Evolutionary conservation across 2,797 vertebrate species (phyloP), one percentile per base, ranked within the genome.

Genomic region (Chelonia mydas): DNA sequence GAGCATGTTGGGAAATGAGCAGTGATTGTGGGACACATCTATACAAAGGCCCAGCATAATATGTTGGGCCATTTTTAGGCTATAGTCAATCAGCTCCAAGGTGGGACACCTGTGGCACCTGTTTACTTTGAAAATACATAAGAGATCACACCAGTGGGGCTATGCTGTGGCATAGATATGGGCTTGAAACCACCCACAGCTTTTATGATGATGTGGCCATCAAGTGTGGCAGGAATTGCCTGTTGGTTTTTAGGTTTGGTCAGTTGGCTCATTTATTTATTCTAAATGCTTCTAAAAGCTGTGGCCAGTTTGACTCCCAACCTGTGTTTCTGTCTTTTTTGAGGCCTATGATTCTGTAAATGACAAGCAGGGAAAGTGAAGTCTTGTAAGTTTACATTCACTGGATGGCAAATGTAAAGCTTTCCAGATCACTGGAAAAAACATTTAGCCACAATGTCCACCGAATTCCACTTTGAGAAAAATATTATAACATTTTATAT

Each of bases 391-490:
- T 95, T 87, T 84, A 90, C 2, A 11, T 0, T 54, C 0, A 47
- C 74, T 57, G 72, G 57, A 72, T 41, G n/a, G 68, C 21, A 37
- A 72, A 72, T 72, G 8, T 72, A 72, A 37, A 21, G n/a, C n/a
- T 72, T 41, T 41, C 37, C 68, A 72, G 7, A 61, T 61, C 57
- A 33, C 57, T 61, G 57, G 57, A 33, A 61, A 57, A 61, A 41
- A 13, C 47, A 23, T 25, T 86, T 54, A 74, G 79, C 79, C 86
- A 49, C 61, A 85, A 57, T 28, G 12, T 33, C 57, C 57, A 33
- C 57, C 27, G 57, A 93, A 92, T 92, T 84, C 85, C 81, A 9
- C 92, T 94, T 61, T 80, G 89, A 94, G 95, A 96, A 95, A 93
- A 95, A 89, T 93, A 51, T 91, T 80, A 53, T 80, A 0, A 0